phyloP scores from a whole-genome alignment of 1,140 invertebrate species.

The Condylostylus longicornis region DNA sequence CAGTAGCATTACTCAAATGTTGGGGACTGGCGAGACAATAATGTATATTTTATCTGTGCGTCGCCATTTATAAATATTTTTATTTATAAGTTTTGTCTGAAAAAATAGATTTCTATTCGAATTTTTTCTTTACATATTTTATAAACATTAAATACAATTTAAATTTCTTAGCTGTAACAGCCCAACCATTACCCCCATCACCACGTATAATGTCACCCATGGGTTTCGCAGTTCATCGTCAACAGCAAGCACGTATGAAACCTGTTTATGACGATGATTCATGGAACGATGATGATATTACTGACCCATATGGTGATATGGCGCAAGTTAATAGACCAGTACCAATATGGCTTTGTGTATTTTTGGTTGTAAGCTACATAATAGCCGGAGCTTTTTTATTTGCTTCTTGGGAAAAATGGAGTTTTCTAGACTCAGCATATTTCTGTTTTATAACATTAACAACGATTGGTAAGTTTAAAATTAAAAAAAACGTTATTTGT shows the following conservation, averaged over 20 bases:
- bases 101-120: no score
- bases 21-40: no score
- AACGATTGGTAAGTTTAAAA: constrained; percentile 52
- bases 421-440: constrained; percentile 79
- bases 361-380: constrained; percentile 78
- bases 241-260: constrained; percentile 24
- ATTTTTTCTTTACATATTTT: no score
- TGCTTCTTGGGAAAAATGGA: constrained; percentile 74
- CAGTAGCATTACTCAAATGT: no score
- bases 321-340: constrained; percentile 42
- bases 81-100: no score
- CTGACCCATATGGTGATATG: constrained; percentile 29
- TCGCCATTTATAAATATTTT: no score
- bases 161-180: no score
- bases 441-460: constrained; percentile 93
- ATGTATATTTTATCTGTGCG: no score
- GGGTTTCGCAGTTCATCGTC: constrained; percentile 45
- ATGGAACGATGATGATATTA: constrained; percentile 37
- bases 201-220: constrained; percentile 52
- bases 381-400: constrained; percentile 76
- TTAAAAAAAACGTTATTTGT: no score
- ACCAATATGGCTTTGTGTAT: constrained; percentile 81
- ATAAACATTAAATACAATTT: no score
- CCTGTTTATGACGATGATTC: constrained; percentile 31
- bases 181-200: constrained; percentile 31